Evolutionary conservation across 2,797 vertebrate species (phyloP).

Genomic region (Onychomys torridus): DNA sequence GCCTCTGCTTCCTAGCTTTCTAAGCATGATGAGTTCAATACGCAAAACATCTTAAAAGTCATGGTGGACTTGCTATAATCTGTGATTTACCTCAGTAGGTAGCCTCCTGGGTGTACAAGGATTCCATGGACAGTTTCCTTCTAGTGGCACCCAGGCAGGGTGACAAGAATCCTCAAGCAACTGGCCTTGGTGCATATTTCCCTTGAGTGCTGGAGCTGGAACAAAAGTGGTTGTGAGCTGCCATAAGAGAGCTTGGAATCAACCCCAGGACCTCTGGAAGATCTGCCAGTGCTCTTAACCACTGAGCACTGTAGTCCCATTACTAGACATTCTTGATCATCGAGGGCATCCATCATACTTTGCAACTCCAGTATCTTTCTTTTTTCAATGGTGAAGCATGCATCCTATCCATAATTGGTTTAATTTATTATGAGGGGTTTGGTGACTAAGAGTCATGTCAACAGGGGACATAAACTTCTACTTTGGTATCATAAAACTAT

Average conservation of each 20-base stretch:
- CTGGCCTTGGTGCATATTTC: not conserved
- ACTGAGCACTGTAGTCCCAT: not conserved
- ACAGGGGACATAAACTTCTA: not conserved
- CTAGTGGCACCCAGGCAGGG: not conserved
- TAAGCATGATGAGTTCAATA: not conserved
- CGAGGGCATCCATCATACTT: not conserved
- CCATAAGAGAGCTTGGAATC: not conserved
- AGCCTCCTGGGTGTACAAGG: not conserved
- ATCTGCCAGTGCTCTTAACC: not conserved
- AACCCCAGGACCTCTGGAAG: not conserved
- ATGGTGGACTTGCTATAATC: not conserved
- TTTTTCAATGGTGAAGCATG: conserved; percentile 16
- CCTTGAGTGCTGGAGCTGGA: not conserved
- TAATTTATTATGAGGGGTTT: not conserved
- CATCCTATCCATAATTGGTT: not conserved
- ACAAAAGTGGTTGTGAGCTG: not conserved
- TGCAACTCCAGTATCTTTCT: not conserved
- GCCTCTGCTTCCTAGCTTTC: not conserved
- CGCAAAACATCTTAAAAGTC: not conserved
- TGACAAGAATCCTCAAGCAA: not conserved
- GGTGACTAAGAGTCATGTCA: not conserved
- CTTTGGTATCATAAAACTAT: not conserved
- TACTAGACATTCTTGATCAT: not conserved
- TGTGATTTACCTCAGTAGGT: not conserved
- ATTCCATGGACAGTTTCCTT: not conserved